Evolutionary conservation across 2,113 vertebrate species (phyloP).

Genomic region (Probosciger aterrimus): DNA sequence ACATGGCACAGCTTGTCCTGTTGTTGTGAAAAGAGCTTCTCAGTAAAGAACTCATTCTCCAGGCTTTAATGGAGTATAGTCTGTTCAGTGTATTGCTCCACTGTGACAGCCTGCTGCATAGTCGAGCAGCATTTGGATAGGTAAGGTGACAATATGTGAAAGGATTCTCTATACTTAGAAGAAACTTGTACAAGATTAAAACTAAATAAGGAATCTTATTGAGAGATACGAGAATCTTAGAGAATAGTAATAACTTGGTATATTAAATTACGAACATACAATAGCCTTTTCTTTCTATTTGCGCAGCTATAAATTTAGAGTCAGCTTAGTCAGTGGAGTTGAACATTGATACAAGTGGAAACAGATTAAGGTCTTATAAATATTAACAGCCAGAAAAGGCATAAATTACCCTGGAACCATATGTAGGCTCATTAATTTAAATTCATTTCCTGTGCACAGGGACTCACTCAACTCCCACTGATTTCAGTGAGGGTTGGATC

Average conservation of each 20-base stretch:
- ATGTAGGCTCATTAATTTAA: constrained; percentile 40
- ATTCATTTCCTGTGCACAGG: constrained; percentile 47
- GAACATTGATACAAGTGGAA: constrained; percentile 1
- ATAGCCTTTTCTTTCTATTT: not conserved
- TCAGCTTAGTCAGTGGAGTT: not conserved
- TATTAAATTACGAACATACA: not conserved
- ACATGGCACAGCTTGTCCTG: not conserved
- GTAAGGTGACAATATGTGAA: not conserved
- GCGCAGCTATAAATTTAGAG: not conserved
- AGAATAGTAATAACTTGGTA: not conserved
- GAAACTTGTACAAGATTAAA: not conserved
- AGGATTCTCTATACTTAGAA: not conserved
- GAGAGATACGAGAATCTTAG: not conserved
- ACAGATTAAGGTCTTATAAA: constrained; percentile 39
- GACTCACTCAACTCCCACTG: constrained; percentile 26
- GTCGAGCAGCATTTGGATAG: not conserved
- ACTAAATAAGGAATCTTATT: not conserved
- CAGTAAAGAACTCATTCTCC: not conserved
- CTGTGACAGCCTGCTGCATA: not conserved
- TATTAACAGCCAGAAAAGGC: constrained; percentile 17
- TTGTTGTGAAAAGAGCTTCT: not conserved
- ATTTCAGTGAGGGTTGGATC: constrained; percentile 20
- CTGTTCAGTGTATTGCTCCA: not conserved
- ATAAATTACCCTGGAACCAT: constrained; percentile 40
- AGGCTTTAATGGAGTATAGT: not conserved